phyloP scores from a whole-genome alignment of 1,140 invertebrate genomes.

The Oncopodura yosiiana region DNA sequence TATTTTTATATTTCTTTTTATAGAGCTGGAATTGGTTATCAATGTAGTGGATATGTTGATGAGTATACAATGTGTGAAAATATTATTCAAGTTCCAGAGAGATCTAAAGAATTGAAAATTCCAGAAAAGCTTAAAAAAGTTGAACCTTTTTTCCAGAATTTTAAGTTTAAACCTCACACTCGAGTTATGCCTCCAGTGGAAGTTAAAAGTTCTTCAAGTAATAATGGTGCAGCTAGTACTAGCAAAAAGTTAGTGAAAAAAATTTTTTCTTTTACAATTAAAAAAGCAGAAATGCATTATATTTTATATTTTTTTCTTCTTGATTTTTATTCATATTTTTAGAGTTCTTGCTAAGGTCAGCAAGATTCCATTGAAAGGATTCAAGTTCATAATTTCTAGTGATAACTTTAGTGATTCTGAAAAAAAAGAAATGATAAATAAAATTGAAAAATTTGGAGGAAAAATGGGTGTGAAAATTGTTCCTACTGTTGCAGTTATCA shows the following conservation, averaged over 20 bases:
- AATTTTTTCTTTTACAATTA: no score
- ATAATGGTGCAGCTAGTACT: no score
- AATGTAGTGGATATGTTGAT: constrained; percentile 66
- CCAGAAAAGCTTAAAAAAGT: constrained; percentile 55
- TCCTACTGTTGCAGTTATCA: constrained; percentile 58
- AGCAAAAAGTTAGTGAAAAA: no score
- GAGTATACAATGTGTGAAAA: constrained; percentile 86
- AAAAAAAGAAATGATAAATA: constrained; percentile 56
- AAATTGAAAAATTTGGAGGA: constrained; percentile 65
- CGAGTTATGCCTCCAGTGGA: no score
- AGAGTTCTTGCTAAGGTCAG: no score
- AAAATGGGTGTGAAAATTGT: constrained; percentile 55
- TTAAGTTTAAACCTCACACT: no score
- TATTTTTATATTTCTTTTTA: constrained; percentile 13
- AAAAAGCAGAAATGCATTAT: no score
- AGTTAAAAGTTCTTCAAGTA: no score
- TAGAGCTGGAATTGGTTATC: constrained; percentile 60
- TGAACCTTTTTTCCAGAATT: no score
- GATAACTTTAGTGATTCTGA: not conserved
- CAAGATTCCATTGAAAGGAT: not conserved
- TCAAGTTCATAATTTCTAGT: not conserved
- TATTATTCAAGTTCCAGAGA: constrained; percentile 58
- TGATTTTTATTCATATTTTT: no score
- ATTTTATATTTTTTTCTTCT: no score
- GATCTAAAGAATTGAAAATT: constrained; percentile 57